A percentile compares a stretch with the other conserved stretches of the same genome.
phyloP scores from a whole-genome alignment of 2,797 vertebrate genomes.

The Danio jaintianensis region DNA sequence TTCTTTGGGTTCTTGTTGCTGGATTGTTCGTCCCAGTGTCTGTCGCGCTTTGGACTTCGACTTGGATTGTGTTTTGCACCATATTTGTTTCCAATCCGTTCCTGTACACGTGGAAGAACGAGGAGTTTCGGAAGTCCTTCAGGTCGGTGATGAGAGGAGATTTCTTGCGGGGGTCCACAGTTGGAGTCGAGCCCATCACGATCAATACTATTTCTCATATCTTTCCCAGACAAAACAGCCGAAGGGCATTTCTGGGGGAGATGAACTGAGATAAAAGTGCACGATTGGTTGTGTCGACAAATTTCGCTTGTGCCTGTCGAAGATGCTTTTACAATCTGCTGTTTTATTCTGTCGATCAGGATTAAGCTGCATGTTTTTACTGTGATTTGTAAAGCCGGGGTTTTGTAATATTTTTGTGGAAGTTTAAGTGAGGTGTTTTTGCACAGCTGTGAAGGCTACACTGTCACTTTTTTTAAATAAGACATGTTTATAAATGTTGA shows the following conservation, averaged over 20 bases:
- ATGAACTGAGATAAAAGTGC: slow-evolving; percentile 44
- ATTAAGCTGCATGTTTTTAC: slow-evolving; percentile 21
- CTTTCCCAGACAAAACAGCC: slow-evolving; percentile 64
- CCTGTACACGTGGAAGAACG: slow-evolving; percentile 88
- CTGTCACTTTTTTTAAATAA: slow-evolving; percentile 24
- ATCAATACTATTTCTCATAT: slow-evolving; percentile 61
- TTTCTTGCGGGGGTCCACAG: slow-evolving; percentile 62
- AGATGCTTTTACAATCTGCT: slow-evolving; percentile 41
- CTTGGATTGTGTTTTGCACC: slow-evolving; percentile 84
- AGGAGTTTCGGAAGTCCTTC: slow-evolving; percentile 85
- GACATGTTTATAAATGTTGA: slow-evolving; percentile 10
- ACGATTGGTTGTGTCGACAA: no score
- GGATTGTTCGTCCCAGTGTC: slow-evolving; percentile 79
- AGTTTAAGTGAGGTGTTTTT: slow-evolving; percentile 40
- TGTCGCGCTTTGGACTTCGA: slow-evolving; percentile 75
- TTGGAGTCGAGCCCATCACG: slow-evolving; percentile 61
- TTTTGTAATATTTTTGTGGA: slow-evolving; percentile 11
- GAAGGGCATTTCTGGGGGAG: slow-evolving; percentile 59
- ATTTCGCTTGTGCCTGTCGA: slow-evolving; percentile 10
- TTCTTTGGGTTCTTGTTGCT: slow-evolving; percentile 81
- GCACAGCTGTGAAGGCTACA: slow-evolving; percentile 11
- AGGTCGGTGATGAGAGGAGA: slow-evolving; percentile 77
- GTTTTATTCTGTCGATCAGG: slow-evolving; percentile 2
- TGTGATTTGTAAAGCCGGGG: slow-evolving; percentile 27
- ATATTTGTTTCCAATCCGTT: slow-evolving; percentile 85